Evolutionary conservation across 2,888 invertebrate species (phyloP).

Genomic region (Vandiemenella viatica): DNA sequence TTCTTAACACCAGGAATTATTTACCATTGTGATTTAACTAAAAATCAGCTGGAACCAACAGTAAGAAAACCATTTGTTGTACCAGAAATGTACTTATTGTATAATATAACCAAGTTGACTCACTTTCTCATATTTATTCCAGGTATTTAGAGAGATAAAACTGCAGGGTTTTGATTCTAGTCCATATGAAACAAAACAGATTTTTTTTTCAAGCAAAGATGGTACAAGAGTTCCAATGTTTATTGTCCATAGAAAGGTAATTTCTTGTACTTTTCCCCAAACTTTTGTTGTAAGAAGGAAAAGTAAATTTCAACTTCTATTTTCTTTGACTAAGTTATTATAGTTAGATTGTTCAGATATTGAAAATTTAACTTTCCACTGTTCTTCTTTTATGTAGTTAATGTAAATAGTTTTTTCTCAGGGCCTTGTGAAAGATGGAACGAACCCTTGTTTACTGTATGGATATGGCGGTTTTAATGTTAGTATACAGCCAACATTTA

Average conservation of each 20-base stretch:
- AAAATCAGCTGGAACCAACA: constrained; percentile 40
- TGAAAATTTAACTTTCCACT: not conserved
- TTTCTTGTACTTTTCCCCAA: too few relatives aligned
- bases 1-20: constrained; percentile 82
- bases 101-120: too few relatives aligned
- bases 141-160: constrained; percentile 73
- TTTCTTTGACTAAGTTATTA: constrained; percentile 1
- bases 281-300: too few relatives aligned
- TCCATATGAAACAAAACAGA: constrained; percentile 69
- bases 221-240: constrained; percentile 94
- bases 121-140: too few relatives aligned
- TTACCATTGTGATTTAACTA: constrained; percentile 68
- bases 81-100: not conserved
- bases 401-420: constrained; percentile 27
- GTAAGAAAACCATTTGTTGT: constrained; percentile 26
- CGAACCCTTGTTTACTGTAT: constrained; percentile 75
- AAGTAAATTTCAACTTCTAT: too few relatives aligned
- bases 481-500: constrained; percentile 79
- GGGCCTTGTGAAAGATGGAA: constrained; percentile 48
- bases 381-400: constrained; percentile 10
- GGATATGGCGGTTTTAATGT: constrained; percentile 97
- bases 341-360: not conserved
- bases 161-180: constrained; percentile 67
- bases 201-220: constrained; percentile 87
- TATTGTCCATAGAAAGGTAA: constrained; percentile 65